These are phyloP conservation scores for Acleris cristana DNA, from an alignment of 2,888 invertebrate species.

Conservation along the genomic window DNA sequence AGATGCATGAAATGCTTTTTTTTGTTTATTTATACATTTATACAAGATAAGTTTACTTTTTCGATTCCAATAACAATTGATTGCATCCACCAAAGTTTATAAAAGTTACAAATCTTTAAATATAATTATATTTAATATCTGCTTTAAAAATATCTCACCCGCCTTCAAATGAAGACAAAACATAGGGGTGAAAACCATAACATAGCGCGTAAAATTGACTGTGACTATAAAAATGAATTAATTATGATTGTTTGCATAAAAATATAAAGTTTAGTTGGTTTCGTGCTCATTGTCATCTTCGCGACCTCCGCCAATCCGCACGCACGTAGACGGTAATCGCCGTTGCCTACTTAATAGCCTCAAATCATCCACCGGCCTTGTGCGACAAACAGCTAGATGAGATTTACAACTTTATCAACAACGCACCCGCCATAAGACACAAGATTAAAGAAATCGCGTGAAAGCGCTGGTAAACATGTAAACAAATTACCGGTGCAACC, in stretches of 20 bases:
- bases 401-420: slow-evolving; percentile 1
- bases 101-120: too few species aligned
- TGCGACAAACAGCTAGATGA: slow-evolving; percentile 40
- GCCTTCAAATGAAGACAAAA: too few species aligned
- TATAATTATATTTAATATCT: too few species aligned
- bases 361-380: slow-evolving; percentile 56
- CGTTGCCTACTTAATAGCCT: slow-evolving; percentile 53
- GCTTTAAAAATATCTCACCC: too few species aligned
- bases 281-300: slow-evolving; percentile 31
- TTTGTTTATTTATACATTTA: too few species aligned
- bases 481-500: slow-evolving; percentile 33
- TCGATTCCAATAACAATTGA: too few species aligned
- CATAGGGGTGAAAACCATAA: not conserved
- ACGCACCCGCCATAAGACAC: slow-evolving; percentile 28
- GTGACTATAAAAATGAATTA: not conserved
- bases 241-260: not conserved
- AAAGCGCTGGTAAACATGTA: slow-evolving; percentile 53
- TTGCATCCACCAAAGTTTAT: too few species aligned
- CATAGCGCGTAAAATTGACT: not conserved
- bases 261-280: slow-evolving; percentile 14
- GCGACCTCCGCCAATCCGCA: slow-evolving; percentile 33
- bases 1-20: too few species aligned
- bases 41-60: too few species aligned
- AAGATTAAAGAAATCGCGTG: slow-evolving; percentile 60
- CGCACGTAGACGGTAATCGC: slow-evolving; percentile 45